These are phyloP conservation scores for Donacobius atricapilla DNA, from an alignment of 2,113 vertebrate species.

Conservation along the genomic window DNA sequence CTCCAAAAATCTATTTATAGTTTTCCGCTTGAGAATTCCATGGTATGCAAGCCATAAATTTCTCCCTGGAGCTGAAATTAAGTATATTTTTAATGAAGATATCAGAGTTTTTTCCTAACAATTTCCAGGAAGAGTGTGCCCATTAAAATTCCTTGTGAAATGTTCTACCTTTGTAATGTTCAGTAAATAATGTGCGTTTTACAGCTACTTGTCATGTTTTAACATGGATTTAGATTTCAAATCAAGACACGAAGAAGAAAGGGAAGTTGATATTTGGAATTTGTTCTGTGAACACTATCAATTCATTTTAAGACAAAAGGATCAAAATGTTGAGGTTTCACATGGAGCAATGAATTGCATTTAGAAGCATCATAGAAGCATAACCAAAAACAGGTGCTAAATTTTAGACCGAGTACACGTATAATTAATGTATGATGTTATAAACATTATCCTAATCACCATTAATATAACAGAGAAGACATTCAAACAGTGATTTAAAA, in stretches of 20 bases:
- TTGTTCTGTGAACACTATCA: neutral
- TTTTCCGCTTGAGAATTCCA: neutral
- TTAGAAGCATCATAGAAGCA: neutral
- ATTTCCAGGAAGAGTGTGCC: neutral
- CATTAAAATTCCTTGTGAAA: neutral
- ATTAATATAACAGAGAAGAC: neutral
- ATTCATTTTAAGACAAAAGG: neutral
- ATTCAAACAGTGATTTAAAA: neutral
- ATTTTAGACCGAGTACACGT: neutral
- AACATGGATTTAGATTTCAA: neutral
- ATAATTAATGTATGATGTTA: neutral
- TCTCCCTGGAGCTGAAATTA: neutral
- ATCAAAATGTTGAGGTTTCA: neutral
- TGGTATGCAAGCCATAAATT: neutral
- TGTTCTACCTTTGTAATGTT: neutral
- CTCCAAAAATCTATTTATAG: neutral
- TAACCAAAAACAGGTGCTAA: neutral
- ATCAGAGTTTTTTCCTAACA: neutral
- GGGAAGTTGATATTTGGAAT: neutral
- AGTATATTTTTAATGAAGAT: neutral
- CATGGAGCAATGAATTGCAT: neutral
- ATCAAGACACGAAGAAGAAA: neutral
- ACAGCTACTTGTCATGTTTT: neutral
- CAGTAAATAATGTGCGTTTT: neutral
- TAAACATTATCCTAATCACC: neutral